Evolutionary conservation across 2,888 invertebrate genomes (phyloP), one percentile per base, ranked within the genome.

Genomic region (Dorcus parallelipipedus): DNA sequence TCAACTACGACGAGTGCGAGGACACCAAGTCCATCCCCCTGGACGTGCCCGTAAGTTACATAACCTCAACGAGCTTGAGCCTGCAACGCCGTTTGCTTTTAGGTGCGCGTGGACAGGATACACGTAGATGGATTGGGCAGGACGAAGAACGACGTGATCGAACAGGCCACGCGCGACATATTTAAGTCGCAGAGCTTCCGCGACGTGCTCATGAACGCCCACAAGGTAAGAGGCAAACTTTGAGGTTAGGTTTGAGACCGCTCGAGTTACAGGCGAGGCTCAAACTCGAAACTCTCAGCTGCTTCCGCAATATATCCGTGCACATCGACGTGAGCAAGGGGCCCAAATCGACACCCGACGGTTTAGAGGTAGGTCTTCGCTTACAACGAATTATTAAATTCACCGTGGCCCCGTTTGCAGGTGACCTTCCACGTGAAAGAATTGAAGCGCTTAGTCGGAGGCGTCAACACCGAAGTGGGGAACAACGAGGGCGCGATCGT

Each of bases 401-500:
- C 40, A n/a, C 9, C 42, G 49, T 43, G 10, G 14, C 1, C 1
- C n/a, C 23, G 17, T 74, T 20, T 2, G 50, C 78, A 92, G 85
- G 88, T 96, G 40, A 93, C 93, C 17, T 95, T 95, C 73, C 86
- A 88, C 65, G 96, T 96, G 42, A 84, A 85, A 54, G 97, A 98
- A 78, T 75, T 89, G 65, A 88, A 89, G 10, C 81, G 92, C n/a
- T 75, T 95, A 20, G 86, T 89, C 54, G 97, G 95, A 14, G 91
- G 91, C 0, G 83, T 95, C 40, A 92, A 89, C 71, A 95, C 95
- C 0, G 86, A 90, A 65, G 88, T 96, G 60, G 95, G 94, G 23
- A 93, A 95, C 73, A 95, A 96, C 75, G 95, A 97, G 74, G 96
- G 94, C 1, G 90, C 92, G 20, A 75, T 96, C 38, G 85, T 90